phyloP scores from a whole-genome alignment of 2,113 vertebrate genomes.

The Vulpes vulpes region DNA sequence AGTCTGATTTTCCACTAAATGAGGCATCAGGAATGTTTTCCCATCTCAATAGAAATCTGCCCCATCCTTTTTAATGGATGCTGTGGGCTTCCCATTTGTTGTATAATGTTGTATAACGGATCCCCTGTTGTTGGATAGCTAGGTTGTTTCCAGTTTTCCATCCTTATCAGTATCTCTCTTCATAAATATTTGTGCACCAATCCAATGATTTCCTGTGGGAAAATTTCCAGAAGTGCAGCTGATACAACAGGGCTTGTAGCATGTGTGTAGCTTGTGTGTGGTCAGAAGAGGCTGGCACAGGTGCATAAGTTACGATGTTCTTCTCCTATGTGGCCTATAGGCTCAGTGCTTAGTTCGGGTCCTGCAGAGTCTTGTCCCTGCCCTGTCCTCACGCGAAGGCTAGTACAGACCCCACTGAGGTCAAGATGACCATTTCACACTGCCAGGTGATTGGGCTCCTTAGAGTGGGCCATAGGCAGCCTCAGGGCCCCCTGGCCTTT shows the following conservation, averaged over 20 bases:
- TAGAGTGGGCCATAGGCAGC: neutral
- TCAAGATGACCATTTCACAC: rapidly evolving
- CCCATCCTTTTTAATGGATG: neutral
- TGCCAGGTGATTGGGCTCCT: neutral
- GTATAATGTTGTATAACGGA: neutral
- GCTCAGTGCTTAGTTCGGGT: neutral
- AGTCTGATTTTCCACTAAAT: neutral
- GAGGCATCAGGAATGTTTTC: neutral
- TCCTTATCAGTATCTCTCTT: neutral
- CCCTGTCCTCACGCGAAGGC: neutral
- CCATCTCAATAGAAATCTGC: neutral
- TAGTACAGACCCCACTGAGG: neutral
- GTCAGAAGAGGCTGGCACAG: no score
- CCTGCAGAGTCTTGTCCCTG: neutral
- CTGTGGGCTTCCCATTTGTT: neutral
- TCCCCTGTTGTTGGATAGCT: neutral
- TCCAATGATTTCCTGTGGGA: neutral
- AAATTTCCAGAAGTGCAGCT: neutral
- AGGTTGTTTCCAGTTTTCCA: neutral
- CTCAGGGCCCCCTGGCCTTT: neutral
- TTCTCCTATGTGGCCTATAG: neutral
- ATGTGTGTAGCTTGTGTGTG: neutral
- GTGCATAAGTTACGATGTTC: rapidly evolving
- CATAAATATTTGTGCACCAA: neutral
- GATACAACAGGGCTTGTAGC: neutral